Conservation (phyloP, 1,140 invertebrate species). For the Drosophila obscura region DNA sequence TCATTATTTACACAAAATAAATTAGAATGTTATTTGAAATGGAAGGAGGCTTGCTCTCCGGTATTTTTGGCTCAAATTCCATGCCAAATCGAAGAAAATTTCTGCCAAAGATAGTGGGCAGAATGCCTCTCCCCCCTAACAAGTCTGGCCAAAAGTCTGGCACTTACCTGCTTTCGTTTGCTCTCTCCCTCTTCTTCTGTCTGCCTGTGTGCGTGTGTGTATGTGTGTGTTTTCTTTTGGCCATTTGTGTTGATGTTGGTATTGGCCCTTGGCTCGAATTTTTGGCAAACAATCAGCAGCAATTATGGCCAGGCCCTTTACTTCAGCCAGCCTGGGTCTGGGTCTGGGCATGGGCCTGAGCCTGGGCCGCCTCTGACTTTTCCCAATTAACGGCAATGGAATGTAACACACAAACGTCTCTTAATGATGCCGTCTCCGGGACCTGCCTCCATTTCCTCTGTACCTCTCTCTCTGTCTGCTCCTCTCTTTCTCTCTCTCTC, state of each 20-base stretch:
- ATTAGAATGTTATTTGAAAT: too few relatives aligned
- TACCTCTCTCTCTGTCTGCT: too few relatives aligned
- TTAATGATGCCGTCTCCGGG: slow-evolving; percentile 55
- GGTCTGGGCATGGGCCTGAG: slow-evolving; percentile 1
- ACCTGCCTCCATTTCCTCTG: slow-evolving; percentile 5
- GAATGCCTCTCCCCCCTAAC: too few relatives aligned
- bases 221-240: slow-evolving; percentile 4
- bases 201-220: neutral
- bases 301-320: slow-evolving; percentile 55
- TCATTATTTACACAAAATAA: too few relatives aligned
- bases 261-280: slow-evolving; percentile 33
- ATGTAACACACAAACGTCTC: slow-evolving; percentile 63
- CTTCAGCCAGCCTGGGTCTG: neutral
- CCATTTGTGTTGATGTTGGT: slow-evolving; percentile 24
- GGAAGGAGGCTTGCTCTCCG: too few relatives aligned
- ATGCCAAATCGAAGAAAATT: slow-evolving; percentile 30
- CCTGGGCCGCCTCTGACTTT: slow-evolving; percentile 16
- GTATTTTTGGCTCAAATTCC: slow-evolving; percentile 29
- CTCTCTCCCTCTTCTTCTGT: slow-evolving; percentile 1
- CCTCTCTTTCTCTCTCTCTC: neutral
- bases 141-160: neutral
- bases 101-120: neutral
- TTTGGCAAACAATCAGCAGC: slow-evolving; percentile 76
- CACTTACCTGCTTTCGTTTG: neutral
- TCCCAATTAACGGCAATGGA: slow-evolving; percentile 67